These are phyloP conservation scores for Emydocephalus ijimae DNA, from an alignment of 2,113 vertebrate species.

Conservation along the genomic window DNA sequence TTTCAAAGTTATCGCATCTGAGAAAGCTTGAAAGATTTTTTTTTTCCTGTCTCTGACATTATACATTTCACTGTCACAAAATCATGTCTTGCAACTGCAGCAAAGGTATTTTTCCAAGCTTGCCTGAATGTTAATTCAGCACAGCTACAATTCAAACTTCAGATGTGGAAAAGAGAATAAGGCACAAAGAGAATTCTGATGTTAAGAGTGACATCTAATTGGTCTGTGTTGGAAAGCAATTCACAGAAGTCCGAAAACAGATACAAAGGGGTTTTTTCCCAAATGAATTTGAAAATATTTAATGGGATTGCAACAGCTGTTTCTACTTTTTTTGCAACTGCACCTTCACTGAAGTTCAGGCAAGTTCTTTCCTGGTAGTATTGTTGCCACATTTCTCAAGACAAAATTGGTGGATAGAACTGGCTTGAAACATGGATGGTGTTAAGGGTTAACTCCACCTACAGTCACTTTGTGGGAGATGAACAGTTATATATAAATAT, in stretches of 20 bases:
- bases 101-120: not conserved
- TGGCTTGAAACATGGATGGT: not conserved
- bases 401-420: not conserved
- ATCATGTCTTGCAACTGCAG: not conserved
- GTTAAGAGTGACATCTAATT: not conserved
- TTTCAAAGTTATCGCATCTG: not conserved
- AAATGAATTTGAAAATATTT: conserved; percentile 10
- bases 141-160: not conserved
- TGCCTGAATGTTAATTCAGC: not conserved
- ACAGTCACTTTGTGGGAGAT: no score
- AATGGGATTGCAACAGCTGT: not conserved
- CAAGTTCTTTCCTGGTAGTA: not conserved
- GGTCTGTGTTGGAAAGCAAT: not conserved
- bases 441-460: no score
- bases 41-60: not conserved
- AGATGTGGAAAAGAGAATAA: not conserved
- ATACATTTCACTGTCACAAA: not conserved
- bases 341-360: not conserved
- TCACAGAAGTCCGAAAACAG: not conserved
- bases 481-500: no score
- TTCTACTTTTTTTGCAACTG: not conserved
- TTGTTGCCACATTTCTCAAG: not conserved
- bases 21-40: not conserved
- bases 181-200: not conserved
- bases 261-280: not conserved